Conservation (phyloP, 1,140 invertebrate genomes). For the Drosophila parvula region DNA sequence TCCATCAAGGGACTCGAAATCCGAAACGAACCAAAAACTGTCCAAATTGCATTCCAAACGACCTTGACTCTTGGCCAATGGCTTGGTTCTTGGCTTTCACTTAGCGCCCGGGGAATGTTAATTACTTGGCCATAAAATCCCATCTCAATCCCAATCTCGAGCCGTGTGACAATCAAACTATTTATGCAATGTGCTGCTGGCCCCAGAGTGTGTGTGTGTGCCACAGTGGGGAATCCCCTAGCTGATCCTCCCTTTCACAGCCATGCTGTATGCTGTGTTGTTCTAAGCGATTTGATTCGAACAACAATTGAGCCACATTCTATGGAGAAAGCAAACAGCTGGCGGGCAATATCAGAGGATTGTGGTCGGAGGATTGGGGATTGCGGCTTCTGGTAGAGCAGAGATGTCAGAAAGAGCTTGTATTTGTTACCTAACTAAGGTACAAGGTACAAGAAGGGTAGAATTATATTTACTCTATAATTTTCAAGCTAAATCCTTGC, state of each 20-base stretch:
- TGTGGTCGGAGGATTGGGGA: constrained; percentile 24
- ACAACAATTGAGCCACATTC: constrained; percentile 51
- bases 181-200: constrained; percentile 21
- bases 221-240: background rate
- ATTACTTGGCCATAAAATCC: constrained; percentile 36
- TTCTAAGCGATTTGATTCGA: constrained; percentile 46
- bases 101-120: constrained; percentile 47
- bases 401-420: background rate
- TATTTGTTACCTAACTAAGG: background rate
- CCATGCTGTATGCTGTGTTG: constrained; percentile 14
- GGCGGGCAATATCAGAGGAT: constrained; percentile 12
- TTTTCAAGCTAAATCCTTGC: background rate
- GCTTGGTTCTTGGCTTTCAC: constrained; percentile 17
- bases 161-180: constrained; percentile 46
- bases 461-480: background rate
- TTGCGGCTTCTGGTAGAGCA: background rate
- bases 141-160: constrained; percentile 19
- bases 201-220: background rate
- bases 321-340: constrained; percentile 33
- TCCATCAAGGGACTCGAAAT: constrained; percentile 19
- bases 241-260: background rate
- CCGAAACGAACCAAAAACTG: constrained; percentile 31
- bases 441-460: background rate
- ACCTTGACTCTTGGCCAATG: constrained; percentile 19
- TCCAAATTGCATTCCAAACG: constrained; percentile 35